Evolutionary conservation across 1,140 invertebrate genomes (phyloP).

Genomic region (Meteorus sp.): DNA sequence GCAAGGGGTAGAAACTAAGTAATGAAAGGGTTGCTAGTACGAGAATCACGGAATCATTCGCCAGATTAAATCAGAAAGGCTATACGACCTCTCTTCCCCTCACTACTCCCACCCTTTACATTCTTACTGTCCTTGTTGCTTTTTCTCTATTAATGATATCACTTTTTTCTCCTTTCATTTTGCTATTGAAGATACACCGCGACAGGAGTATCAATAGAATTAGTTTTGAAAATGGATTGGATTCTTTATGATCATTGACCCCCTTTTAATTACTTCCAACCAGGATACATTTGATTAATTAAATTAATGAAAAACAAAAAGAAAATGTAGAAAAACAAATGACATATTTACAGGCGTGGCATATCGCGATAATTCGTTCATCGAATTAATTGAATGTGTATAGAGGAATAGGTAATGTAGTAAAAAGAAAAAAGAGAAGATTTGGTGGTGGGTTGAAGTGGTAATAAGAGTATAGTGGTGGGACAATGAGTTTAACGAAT

Average conservation of each 20-base stretch:
- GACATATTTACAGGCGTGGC: conserved; percentile 18
- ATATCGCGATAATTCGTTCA: conserved; percentile 25
- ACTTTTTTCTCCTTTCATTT: conserved; percentile 4
- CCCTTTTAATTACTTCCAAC: conserved; percentile 36
- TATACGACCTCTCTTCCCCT: conserved; percentile 31
- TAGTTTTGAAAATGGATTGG: background rate
- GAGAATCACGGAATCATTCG: conserved; percentile 60
- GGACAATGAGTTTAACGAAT: background rate
- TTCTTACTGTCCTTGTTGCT: background rate
- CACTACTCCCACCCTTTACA: background rate
- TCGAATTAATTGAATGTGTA: conserved; percentile 29
- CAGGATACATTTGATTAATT: conserved; percentile 16
- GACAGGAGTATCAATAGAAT: background rate
- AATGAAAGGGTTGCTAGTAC: conserved; percentile 57
- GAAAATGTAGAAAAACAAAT: conserved; percentile 5
- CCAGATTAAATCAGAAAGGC: conserved; percentile 60
- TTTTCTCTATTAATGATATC: background rate
- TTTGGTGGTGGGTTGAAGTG: too few species aligned
- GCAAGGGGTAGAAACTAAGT: conserved; percentile 49
- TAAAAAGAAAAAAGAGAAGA: conserved; percentile 15
- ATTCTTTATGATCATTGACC: background rate
- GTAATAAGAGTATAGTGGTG: too few species aligned
- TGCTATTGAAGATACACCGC: background rate
- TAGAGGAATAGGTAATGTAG: conserved; percentile 5
- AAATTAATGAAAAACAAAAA: conserved; percentile 18